phyloP scores from a whole-genome alignment of 1,140 invertebrate genomes.

The Melipona quadrifasciata region DNA sequence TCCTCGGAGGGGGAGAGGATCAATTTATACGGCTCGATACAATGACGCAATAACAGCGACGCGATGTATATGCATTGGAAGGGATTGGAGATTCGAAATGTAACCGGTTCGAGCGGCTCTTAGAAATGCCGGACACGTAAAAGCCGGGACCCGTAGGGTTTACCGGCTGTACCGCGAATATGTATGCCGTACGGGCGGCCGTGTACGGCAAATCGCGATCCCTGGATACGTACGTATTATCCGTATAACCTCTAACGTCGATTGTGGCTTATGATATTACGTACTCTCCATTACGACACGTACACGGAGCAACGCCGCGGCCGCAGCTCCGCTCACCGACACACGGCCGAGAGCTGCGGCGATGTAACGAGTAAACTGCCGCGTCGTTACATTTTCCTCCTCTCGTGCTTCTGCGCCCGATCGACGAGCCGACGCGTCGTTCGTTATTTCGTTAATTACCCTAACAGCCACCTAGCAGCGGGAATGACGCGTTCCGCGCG shows the following conservation, averaged over 20 bases:
- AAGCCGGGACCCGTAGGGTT: conserved; percentile 71
- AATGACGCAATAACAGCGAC: conserved; percentile 42
- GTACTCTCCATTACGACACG: conserved; percentile 53
- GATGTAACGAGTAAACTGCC: conserved; percentile 63
- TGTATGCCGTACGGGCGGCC: conserved; percentile 62
- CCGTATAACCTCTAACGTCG: conserved; percentile 66
- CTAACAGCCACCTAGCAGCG: not conserved
- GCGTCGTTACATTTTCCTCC: conserved; percentile 62
- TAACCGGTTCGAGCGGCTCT: conserved; percentile 65
- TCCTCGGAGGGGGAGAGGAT: not conserved
- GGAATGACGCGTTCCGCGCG: not conserved
- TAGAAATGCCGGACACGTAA: conserved; percentile 76
- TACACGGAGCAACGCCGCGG: not conserved
- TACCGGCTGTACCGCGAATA: conserved; percentile 70
- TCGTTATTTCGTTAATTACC: conserved; percentile 43
- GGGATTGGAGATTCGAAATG: conserved; percentile 72
- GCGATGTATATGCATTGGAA: conserved; percentile 30
- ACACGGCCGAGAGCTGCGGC: not conserved
- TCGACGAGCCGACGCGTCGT: not conserved
- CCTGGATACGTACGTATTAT: conserved; percentile 68
- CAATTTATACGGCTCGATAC: conserved; percentile 29
- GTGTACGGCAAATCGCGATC: conserved; percentile 70
- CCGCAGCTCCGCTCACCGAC: not conserved
- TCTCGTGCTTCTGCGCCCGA: not conserved
- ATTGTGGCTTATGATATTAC: conserved; percentile 65